Conservation (phyloP, 2,113 vertebrate genomes). For the Camelus bactrianus region DNA sequence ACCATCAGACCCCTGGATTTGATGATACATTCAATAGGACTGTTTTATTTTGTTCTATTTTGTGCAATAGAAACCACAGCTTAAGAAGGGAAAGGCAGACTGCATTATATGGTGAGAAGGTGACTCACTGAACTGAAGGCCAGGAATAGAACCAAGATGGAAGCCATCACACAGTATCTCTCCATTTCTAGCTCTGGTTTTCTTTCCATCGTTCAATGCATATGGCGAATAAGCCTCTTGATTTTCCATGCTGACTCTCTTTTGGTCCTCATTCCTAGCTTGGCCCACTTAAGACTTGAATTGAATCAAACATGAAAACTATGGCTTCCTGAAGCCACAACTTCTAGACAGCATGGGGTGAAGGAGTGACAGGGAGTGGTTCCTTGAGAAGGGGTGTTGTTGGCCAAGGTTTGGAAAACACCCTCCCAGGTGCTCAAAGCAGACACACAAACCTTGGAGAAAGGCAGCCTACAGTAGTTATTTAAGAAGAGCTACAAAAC, state of each 20-base stretch:
- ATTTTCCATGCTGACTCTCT: not conserved
- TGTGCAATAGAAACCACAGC: not conserved
- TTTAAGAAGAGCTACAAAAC: constrained; percentile 1
- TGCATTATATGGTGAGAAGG: not conserved
- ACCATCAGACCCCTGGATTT: not conserved
- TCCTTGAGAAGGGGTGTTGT: not conserved
- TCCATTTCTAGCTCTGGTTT: not conserved
- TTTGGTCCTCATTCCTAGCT: not conserved
- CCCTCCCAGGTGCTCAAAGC: not conserved
- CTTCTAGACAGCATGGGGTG: not conserved
- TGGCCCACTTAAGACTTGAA: not conserved
- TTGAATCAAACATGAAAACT: not conserved
- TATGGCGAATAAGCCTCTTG: not conserved
- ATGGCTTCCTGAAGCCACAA: not conserved
- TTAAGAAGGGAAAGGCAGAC: not conserved
- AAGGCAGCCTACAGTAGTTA: not conserved
- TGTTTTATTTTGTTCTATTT: not conserved
- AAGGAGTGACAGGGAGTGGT: not conserved
- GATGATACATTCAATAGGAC: not conserved
- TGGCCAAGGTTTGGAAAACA: not conserved
- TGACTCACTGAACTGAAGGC: not conserved
- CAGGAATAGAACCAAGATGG: not conserved
- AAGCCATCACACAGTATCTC: not conserved
- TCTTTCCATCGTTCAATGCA: not conserved
- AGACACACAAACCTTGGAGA: not conserved